Base-by-base conservation (phyloP, 2,797 vertebrate species). In the Cuculus canorus region DNA sequence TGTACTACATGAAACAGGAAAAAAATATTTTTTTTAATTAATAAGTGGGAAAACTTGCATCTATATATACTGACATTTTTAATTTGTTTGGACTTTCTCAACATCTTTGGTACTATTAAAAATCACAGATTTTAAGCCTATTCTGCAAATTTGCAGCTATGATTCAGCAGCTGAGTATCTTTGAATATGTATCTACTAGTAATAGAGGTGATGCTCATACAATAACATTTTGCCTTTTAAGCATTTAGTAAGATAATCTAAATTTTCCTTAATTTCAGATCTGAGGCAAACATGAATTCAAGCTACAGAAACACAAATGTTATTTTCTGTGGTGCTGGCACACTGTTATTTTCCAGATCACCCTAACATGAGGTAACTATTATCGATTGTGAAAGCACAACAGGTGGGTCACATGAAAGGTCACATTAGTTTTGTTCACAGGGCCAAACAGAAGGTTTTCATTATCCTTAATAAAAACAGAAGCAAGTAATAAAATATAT, bases 331-430 rank as follows among this genome's bases (percentile, higher is more conserved):
- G 86, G 94, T 88, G 93, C 95, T 97, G 94, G 97, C 96, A 97
- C 63, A 83, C 66, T 96, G 91, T 89, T 96, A 95, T 95, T 98
- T 96, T 98, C 96, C 97, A 97, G 96, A 98, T 97, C 97, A 97
- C 96, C 95, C 92, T 96, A 97, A 97, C 98, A 98, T 97, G 95
- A 98, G 98, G 97, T 97, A 97, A 96, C 97, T 96, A 98, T 98
- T 98, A 98, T 98, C 93, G 33, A 97, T 92, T 97, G 97, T 98
- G 97, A 98, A 98, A 98, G 97, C 97, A 96, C 96, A 97, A 99
- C 99, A 99, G 98, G 98, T 98, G 98, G 98, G 98, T 99, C 98
- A 98, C 95, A 97, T 97, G 97, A 98, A 98, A 98, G 97, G 98
- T 98, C 97, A 97, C 92, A 95, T 96, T 97, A 95, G 97, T 98